Percentiles rank a stretch among this genome's conserved stretches.
These are phyloP conservation scores for Saturnia japonica DNA, from an alignment of 2,888 invertebrate species.

Conservation along the genomic window DNA sequence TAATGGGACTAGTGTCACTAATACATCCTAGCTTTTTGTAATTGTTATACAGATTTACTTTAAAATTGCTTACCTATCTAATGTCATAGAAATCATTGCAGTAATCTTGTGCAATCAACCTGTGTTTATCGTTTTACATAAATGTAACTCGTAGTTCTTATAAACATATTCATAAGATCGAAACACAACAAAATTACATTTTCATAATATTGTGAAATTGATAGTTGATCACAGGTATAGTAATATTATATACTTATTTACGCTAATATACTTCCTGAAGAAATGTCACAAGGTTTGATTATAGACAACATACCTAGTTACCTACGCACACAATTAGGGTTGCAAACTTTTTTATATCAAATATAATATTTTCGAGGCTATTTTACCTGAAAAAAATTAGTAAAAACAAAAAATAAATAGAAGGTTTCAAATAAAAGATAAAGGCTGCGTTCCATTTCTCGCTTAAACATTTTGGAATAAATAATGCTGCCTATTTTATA, in stretches of 20 bases:
- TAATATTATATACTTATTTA: not conserved
- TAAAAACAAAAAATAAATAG: too few relatives aligned
- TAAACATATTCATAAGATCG: not conserved
- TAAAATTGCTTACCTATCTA: not conserved
- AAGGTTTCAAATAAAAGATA: too few relatives aligned
- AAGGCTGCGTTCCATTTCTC: too few relatives aligned
- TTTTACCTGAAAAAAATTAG: too few relatives aligned
- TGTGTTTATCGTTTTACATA: not conserved
- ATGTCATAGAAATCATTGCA: not conserved
- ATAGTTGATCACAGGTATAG: not conserved
- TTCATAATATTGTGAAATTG: not conserved
- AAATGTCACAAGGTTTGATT: not conserved
- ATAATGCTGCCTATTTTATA: too few relatives aligned
- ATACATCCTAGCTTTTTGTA: too few relatives aligned
- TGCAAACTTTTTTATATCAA: too few relatives aligned
- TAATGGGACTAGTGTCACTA: not conserved
- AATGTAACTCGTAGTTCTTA: not conserved
- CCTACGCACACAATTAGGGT: too few relatives aligned
- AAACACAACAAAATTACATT: not conserved
- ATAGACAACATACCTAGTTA: too few relatives aligned
- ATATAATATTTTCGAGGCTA: too few relatives aligned
- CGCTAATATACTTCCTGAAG: not conserved
- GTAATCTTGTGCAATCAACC: not conserved
- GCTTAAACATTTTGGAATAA: too few relatives aligned
- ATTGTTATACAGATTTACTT: not conserved